These are phyloP conservation scores for Telmatochromis sp. DNA, from an alignment of 2,113 vertebrate genomes.

Conservation along the genomic window DNA sequence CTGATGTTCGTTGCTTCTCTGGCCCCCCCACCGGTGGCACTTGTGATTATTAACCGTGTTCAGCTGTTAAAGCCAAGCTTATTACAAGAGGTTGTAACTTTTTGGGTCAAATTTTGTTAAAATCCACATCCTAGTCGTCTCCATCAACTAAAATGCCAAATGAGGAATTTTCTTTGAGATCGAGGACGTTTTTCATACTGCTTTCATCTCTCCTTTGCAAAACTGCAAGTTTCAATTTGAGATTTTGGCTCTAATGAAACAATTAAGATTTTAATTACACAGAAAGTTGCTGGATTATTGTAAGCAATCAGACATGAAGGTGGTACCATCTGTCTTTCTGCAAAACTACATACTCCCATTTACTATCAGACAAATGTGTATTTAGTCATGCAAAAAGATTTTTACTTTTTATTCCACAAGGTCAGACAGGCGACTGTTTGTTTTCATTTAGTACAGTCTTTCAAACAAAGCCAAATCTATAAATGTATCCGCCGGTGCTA, in stretches of 20 bases:
- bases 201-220: background rate
- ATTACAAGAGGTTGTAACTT: background rate
- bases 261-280: background rate
- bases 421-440: background rate
- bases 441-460: background rate
- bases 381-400: background rate
- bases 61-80: background rate
- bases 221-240: background rate
- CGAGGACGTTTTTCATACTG: fast-evolving
- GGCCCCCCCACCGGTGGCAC: background rate
- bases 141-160: background rate
- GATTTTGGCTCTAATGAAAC: background rate
- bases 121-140: background rate
- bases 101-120: background rate
- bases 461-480: background rate
- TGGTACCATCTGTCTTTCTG: background rate
- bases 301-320: background rate
- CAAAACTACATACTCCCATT: background rate
- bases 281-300: background rate
- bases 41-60: conserved; percentile 29
- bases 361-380: background rate
- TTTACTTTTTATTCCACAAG: background rate
- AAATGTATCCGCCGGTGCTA: background rate
- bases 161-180: background rate
- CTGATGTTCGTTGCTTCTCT: conserved; percentile 5